phyloP scores from a whole-genome alignment of 2,797 vertebrate species.

The Peromyscus attwateri region DNA sequence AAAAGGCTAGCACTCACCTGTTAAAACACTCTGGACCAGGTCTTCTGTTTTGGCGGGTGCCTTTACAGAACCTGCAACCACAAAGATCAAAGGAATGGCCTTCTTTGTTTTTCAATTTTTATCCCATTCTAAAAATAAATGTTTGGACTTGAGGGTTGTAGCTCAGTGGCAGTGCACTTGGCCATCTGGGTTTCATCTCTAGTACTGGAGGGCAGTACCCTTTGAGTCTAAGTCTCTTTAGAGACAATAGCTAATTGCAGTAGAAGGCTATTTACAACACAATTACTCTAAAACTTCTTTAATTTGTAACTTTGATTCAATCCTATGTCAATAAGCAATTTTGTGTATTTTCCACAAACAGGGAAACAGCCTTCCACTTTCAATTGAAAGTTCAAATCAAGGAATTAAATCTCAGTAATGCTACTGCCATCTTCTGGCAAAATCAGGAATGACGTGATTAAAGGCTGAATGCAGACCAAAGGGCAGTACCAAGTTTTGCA shows the following conservation, averaged over 20 bases:
- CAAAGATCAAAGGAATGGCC: constrained; percentile 41
- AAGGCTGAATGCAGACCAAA: neutral
- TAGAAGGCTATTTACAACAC: neutral
- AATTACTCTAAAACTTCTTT: neutral
- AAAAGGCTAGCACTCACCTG: constrained; percentile 89
- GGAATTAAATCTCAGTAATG: neutral
- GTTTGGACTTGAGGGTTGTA: neutral
- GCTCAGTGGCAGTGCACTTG: neutral
- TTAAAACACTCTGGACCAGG: constrained; percentile 96
- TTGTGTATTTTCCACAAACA: neutral
- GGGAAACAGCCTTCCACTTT: neutral
- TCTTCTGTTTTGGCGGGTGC: constrained; percentile 95
- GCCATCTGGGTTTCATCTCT: neutral
- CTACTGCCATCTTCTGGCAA: constrained; percentile 66
- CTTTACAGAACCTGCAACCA: constrained; percentile 92
- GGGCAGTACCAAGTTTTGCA: neutral
- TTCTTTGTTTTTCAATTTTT: neutral
- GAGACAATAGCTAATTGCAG: neutral
- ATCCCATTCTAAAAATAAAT: neutral
- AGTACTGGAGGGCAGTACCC: neutral
- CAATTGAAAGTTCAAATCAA: neutral
- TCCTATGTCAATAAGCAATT: constrained; percentile 14
- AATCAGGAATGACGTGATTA: constrained; percentile 5
- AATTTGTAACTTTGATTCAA: constrained; percentile 9
- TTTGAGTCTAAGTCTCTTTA: neutral